Conservation (phyloP, 2,797 vertebrate genomes). For the Fratercula arctica region DNA sequence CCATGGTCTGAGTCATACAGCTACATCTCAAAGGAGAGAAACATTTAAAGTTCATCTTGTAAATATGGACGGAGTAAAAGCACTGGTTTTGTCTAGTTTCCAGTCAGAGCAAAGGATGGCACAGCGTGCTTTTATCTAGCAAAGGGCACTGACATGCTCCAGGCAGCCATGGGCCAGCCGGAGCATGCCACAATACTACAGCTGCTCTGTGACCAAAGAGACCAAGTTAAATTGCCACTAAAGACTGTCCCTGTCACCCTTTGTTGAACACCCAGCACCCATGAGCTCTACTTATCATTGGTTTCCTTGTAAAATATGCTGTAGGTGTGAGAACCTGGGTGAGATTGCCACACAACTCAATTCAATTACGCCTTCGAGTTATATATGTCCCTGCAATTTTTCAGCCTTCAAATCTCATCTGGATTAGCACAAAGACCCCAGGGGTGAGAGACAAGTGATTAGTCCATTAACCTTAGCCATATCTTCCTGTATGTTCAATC, state of each 20-base stretch:
- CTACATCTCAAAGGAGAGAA: neutral
- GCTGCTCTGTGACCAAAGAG: neutral
- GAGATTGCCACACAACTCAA: slow-evolving; percentile 54
- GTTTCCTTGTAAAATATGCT: slow-evolving; percentile 36
- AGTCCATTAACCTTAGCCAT: slow-evolving; percentile 61
- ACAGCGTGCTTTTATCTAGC: neutral
- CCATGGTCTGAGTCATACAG: neutral
- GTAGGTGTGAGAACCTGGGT: slow-evolving; percentile 2
- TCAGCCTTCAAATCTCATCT: slow-evolving; percentile 58
- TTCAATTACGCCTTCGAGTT: slow-evolving; percentile 46
- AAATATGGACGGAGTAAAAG: neutral
- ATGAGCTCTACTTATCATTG: slow-evolving; percentile 14
- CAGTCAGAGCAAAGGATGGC: neutral
- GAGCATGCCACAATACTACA: neutral
- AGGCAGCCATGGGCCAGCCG: neutral
- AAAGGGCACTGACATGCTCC: neutral
- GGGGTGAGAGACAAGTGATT: slow-evolving; percentile 65
- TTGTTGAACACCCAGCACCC: neutral
- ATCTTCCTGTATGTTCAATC: slow-evolving; percentile 35
- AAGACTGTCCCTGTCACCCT: slow-evolving; percentile 1
- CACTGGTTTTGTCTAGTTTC: neutral
- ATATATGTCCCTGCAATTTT: slow-evolving; percentile 45
- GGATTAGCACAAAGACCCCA: slow-evolving; percentile 38
- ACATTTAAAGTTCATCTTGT: neutral
- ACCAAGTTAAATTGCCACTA: neutral